Conservation (phyloP, 2,888 invertebrate genomes). For the Tetropium fuscum region DNA sequence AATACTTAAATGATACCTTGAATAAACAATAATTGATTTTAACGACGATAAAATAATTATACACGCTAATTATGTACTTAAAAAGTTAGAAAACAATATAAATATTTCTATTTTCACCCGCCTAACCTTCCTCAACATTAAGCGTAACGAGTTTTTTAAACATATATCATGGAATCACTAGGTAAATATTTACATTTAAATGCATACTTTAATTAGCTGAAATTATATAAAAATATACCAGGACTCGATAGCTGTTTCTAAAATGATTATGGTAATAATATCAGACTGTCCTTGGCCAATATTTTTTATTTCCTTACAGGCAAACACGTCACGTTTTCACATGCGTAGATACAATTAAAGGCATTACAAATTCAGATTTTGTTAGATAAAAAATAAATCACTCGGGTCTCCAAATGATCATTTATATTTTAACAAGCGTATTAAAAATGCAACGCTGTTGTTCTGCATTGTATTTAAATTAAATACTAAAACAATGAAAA, state of each 20-base stretch:
- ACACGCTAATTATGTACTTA: slow-evolving; percentile 4
- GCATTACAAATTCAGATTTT: slow-evolving; percentile 9
- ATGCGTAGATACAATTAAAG: slow-evolving; percentile 14
- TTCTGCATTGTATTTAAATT: no score
- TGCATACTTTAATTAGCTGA: slow-evolving; percentile 23
- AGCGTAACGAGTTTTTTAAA: slow-evolving; percentile 20
- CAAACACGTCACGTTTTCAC: slow-evolving; percentile 3
- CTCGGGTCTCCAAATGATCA: neutral
- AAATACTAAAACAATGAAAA: no score
- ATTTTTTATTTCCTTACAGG: slow-evolving; percentile 12
- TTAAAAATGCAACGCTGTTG: no score
- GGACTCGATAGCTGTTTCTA: slow-evolving; percentile 7
- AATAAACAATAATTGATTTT: slow-evolving; percentile 13
- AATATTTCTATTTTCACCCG: slow-evolving; percentile 23
- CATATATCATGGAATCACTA: slow-evolving; percentile 11
- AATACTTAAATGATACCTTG: slow-evolving; percentile 18
- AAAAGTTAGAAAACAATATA: slow-evolving; percentile 31
- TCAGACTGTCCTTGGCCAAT: slow-evolving; percentile 32
- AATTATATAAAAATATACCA: slow-evolving; percentile 17
- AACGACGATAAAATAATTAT: slow-evolving; percentile 22
- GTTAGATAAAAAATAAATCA: slow-evolving; percentile 5
- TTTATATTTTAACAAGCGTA: neutral
- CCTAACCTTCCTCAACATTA: slow-evolving; percentile 32
- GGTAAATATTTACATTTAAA: slow-evolving; percentile 24
- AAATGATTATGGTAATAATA: slow-evolving; percentile 34